These are phyloP conservation scores for Remorina albescens DNA, from an alignment of 2,797 vertebrate species.

Conservation along the genomic window DNA sequence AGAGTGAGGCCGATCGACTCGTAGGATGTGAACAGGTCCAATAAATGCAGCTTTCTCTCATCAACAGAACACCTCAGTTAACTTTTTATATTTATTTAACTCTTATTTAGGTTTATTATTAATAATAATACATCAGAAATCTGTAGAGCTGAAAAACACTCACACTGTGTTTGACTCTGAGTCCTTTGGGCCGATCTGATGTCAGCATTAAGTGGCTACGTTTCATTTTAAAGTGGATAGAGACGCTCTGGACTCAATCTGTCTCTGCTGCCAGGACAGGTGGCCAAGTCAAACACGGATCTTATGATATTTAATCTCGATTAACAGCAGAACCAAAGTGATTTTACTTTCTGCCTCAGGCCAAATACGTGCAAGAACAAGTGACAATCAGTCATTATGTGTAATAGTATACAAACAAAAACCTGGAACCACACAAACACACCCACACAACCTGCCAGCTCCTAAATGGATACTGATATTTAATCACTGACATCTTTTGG, in stretches of 20 bases:
- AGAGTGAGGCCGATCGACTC: too few species aligned
- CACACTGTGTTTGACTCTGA: background rate
- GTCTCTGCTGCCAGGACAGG: conserved; percentile 19
- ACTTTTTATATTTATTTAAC: background rate
- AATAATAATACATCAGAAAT: background rate
- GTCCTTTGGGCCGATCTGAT: conserved; percentile 11
- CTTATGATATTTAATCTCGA: conserved; percentile 46
- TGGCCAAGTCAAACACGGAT: conserved; percentile 68
- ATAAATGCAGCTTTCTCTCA: too few species aligned
- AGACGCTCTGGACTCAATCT: conserved; percentile 18
- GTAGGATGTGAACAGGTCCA: too few species aligned
- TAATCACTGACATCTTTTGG: conserved; percentile 49
- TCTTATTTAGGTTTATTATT: too few species aligned
- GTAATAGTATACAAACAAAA: conserved; percentile 27
- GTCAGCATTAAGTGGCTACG: conserved; percentile 25
- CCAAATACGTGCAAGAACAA: conserved; percentile 44
- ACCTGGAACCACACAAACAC: background rate
- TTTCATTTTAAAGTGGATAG: conserved; percentile 46
- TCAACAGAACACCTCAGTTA: too few species aligned
- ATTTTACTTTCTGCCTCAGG: conserved; percentile 37
- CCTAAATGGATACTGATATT: conserved; percentile 62
- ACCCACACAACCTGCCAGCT: conserved; percentile 37
- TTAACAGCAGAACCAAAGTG: conserved; percentile 39
- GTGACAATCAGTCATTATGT: conserved; percentile 48
- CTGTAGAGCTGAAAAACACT: background rate